phyloP scores from a whole-genome alignment of 2,113 vertebrate species.

The Neomonachus schauinslandi region DNA sequence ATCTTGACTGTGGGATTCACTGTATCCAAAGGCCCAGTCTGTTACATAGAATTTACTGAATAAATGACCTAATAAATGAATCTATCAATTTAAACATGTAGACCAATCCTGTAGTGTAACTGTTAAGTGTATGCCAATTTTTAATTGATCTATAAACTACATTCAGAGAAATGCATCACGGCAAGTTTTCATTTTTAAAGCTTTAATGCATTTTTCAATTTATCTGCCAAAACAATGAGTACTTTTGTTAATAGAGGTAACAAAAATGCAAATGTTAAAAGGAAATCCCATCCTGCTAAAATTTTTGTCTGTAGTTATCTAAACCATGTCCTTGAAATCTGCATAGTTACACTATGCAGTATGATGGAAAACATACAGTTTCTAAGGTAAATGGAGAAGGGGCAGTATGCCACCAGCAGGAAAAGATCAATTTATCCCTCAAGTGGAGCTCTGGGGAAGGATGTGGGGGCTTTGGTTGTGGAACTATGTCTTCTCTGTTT shows the following conservation, averaged over 20 bases:
- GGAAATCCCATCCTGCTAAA: not conserved
- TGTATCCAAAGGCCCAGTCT: not conserved
- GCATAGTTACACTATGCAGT: not conserved
- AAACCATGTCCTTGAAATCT: slow-evolving; percentile 15
- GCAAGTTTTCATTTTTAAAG: not conserved
- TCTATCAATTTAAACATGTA: not conserved
- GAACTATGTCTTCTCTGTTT: not conserved
- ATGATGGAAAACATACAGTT: not conserved
- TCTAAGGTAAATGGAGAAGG: slow-evolving; percentile 43
- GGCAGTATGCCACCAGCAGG: not conserved
- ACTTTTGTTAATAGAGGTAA: not conserved
- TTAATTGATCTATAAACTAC: slow-evolving; percentile 8
- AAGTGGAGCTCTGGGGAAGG: not conserved
- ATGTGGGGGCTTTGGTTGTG: not conserved
- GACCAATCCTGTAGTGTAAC: not conserved
- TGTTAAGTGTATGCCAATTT: not conserved
- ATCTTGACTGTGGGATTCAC: not conserved
- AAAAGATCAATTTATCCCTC: not conserved
- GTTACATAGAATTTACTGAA: not conserved
- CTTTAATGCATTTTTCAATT: not conserved
- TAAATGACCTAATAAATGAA: not conserved
- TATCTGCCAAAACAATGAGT: not conserved
- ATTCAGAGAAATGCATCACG: not conserved
- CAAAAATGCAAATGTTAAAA: slow-evolving; percentile 37
- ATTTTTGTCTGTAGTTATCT: slow-evolving; percentile 24